These are phyloP conservation scores for Callithrix jacchus DNA, from an alignment of 2,113 vertebrate species.

Conservation along the genomic window DNA sequence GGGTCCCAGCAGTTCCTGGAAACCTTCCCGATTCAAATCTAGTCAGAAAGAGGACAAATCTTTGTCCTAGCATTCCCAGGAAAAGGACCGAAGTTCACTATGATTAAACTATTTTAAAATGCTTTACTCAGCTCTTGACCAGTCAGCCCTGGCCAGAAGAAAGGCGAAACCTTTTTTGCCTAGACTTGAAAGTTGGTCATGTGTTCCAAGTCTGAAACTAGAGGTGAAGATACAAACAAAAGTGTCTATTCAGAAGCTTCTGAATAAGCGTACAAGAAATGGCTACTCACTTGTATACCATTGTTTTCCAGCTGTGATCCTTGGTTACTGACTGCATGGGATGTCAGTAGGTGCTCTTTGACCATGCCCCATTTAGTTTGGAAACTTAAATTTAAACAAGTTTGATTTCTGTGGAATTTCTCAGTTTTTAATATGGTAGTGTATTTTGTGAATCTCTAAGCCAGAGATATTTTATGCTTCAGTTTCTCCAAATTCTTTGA, in stretches of 20 bases:
- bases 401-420: constrained; percentile 15
- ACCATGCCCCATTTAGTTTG: neutral
- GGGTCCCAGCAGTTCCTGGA: constrained; percentile 29
- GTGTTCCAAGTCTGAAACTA: constrained; percentile 20
- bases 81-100: neutral
- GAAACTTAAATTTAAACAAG: constrained; percentile 29
- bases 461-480: neutral
- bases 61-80: constrained; percentile 30
- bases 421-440: neutral
- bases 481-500: constrained; percentile 5
- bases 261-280: neutral
- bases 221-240: constrained; percentile 34
- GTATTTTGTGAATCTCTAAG: neutral
- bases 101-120: neutral
- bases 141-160: neutral
- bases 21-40: constrained; percentile 42
- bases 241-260: neutral
- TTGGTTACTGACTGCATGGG: neutral
- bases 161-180: neutral
- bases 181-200: neutral
- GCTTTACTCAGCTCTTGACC: neutral
- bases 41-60: constrained; percentile 13
- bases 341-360: neutral
- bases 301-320: neutral
- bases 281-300: neutral